phyloP scores from a whole-genome alignment of 37 sponge, comb jelly and placozoan species.

The Spongia lamella region DNA sequence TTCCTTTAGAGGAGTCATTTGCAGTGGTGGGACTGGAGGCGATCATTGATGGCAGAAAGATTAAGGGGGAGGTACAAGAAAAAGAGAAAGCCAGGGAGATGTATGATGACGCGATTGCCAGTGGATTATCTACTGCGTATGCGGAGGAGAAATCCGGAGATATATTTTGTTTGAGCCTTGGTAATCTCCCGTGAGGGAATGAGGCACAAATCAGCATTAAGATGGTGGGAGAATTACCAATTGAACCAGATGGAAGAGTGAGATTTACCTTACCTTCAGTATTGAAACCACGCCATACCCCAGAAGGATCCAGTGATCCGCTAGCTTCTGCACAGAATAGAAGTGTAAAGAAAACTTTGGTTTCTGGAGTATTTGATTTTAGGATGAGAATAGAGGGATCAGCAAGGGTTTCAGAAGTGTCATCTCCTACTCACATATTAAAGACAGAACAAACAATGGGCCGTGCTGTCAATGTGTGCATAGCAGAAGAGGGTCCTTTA shows the following conservation, averaged over 20 bases:
- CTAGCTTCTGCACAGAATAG: not conserved
- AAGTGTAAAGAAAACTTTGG: no score
- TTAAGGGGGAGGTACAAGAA: constrained; percentile 65
- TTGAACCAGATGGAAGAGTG: constrained; percentile 51
- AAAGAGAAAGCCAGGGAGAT: constrained; percentile 67
- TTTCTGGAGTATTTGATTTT: no score
- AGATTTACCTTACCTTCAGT: constrained; percentile 55
- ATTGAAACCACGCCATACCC: constrained; percentile 67
- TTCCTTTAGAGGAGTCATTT: constrained; percentile 67
- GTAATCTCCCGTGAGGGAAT: constrained; percentile 66
- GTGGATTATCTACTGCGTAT: constrained; percentile 64
- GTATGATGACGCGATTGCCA: constrained; percentile 76
- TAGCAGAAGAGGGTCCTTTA: constrained; percentile 8
- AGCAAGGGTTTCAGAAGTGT: constrained; percentile 42
- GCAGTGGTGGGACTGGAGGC: constrained; percentile 73
- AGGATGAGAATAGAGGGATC: no score
- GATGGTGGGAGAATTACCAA: constrained; percentile 26
- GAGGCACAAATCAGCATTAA: constrained; percentile 56
- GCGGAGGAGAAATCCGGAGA: constrained; percentile 72
- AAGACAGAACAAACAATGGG: not conserved
- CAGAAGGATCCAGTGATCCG: constrained; percentile 36
- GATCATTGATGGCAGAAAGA: constrained; percentile 57
- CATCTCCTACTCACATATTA: constrained; percentile 42
- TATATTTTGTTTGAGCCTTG: constrained; percentile 76
- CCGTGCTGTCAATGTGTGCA: not conserved